Evolutionary conservation across 2,113 vertebrate species (phyloP).

Genomic region (Gnathonemus longibarbis): DNA sequence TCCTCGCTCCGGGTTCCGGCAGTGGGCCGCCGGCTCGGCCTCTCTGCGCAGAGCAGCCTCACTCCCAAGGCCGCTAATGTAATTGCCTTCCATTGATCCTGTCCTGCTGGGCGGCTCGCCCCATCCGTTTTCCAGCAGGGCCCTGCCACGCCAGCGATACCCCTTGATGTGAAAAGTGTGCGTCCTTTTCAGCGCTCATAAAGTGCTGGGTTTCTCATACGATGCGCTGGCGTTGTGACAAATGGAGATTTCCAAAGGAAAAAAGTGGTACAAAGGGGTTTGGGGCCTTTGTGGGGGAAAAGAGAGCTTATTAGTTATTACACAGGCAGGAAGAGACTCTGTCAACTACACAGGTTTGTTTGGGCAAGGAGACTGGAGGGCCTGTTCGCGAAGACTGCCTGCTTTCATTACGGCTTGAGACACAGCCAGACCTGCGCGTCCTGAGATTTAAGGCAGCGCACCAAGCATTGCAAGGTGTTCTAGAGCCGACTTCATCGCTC

Average conservation of each 20-base stretch:
- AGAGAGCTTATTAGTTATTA: constrained; percentile 20
- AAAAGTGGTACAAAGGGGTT: constrained; percentile 14
- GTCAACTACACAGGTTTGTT: background rate
- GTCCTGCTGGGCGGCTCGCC: constrained; percentile 53
- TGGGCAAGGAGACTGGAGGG: constrained; percentile 29
- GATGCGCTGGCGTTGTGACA: constrained; percentile 27
- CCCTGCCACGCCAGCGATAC: constrained; percentile 42
- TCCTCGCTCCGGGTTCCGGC: background rate
- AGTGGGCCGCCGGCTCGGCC: background rate
- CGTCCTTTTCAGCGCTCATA: constrained; percentile 40
- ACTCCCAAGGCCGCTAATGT: constrained; percentile 42
- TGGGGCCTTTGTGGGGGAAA: background rate
- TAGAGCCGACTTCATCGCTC: constrained; percentile 37
- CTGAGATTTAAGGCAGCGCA: constrained; percentile 30
- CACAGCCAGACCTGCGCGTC: constrained; percentile 29
- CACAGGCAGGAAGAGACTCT: constrained; percentile 23
- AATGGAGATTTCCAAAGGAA: constrained; percentile 27
- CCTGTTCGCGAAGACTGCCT: constrained; percentile 19
- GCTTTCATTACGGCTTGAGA: constrained; percentile 35
- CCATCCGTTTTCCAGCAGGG: constrained; percentile 51
- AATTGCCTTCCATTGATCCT: constrained; percentile 68
- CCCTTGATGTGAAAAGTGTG: constrained; percentile 44
- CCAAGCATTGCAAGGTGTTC: constrained; percentile 38
- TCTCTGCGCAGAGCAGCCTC: constrained; percentile 26
- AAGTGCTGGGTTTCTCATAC: constrained; percentile 34